These are phyloP conservation scores for Otolemur garnettii DNA, from an alignment of 2,113 vertebrate species.

Conservation along the genomic window DNA sequence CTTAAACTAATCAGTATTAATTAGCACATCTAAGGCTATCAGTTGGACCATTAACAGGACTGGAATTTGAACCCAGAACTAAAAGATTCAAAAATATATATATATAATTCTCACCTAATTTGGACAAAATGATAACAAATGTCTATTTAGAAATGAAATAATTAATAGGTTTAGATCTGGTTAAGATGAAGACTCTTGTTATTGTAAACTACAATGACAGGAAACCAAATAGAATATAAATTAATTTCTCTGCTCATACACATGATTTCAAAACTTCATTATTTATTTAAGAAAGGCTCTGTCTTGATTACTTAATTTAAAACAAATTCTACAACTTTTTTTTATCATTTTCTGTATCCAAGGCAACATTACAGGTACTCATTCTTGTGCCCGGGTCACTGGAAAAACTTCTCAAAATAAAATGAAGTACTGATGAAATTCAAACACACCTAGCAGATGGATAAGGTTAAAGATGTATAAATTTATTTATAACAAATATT, in stretches of 20 bases:
- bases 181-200: background rate
- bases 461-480: conserved; percentile 48
- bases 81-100: background rate
- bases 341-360: conserved; percentile 58
- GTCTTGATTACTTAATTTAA: conserved; percentile 18
- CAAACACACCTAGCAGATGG: conserved; percentile 67
- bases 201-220: background rate
- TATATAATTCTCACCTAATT: background rate
- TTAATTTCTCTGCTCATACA: conserved; percentile 26
- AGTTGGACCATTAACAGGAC: background rate
- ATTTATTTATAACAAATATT: conserved; percentile 49
- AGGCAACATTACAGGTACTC: conserved; percentile 61
- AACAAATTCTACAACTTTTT: conserved; percentile 18
- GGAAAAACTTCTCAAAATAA: conserved; percentile 64
- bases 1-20: background rate
- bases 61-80: background rate
- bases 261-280: conserved; percentile 43
- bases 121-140: conserved; percentile 27
- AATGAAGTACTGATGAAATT: conserved; percentile 48
- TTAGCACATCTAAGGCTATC: background rate
- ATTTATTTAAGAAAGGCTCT: conserved; percentile 56
- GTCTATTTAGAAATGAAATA: background rate
- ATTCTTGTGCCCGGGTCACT: conserved; percentile 46
- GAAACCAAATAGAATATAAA: background rate
- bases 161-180: background rate